phyloP scores from a whole-genome alignment of 2,888 invertebrate genomes.

The Drosophila rellima region DNA sequence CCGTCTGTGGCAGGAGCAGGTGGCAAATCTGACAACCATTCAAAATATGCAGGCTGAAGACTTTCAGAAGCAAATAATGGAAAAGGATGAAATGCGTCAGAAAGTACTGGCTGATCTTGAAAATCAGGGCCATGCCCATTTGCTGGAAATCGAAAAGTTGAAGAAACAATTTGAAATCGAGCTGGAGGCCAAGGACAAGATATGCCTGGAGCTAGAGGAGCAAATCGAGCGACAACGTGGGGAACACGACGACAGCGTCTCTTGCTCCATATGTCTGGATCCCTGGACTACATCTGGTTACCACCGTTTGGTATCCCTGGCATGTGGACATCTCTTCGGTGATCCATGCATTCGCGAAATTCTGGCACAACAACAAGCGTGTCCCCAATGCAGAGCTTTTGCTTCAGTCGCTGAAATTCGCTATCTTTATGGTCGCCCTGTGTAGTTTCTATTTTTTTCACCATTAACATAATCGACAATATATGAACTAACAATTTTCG shows the following conservation, averaged over 20 bases:
- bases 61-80: constrained; percentile 16
- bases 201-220: constrained; percentile 21
- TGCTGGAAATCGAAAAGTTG: constrained; percentile 8
- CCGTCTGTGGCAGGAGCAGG: constrained; percentile 8
- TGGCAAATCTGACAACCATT: constrained; percentile 10
- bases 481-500: background rate
- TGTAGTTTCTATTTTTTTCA: background rate
- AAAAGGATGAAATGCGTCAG: constrained; percentile 8
- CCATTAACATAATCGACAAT: background rate
- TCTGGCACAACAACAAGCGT: background rate
- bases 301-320: constrained; percentile 33
- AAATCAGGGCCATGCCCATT: constrained; percentile 26
- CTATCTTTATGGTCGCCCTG: constrained; percentile 25
- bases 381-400: constrained; percentile 28
- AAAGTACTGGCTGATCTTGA: constrained; percentile 12
- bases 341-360: constrained; percentile 16
- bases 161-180: background rate
- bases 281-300: background rate
- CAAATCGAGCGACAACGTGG: constrained; percentile 1
- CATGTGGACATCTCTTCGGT: constrained; percentile 47
- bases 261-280: constrained; percentile 42
- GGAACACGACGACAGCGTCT: background rate
- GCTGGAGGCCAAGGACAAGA: constrained; percentile 15
- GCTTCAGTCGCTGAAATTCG: background rate
- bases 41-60: constrained; percentile 23